These are phyloP conservation scores for Henicopernis longicauda DNA, from an alignment of 2,113 vertebrate genomes.

Conservation along the genomic window DNA sequence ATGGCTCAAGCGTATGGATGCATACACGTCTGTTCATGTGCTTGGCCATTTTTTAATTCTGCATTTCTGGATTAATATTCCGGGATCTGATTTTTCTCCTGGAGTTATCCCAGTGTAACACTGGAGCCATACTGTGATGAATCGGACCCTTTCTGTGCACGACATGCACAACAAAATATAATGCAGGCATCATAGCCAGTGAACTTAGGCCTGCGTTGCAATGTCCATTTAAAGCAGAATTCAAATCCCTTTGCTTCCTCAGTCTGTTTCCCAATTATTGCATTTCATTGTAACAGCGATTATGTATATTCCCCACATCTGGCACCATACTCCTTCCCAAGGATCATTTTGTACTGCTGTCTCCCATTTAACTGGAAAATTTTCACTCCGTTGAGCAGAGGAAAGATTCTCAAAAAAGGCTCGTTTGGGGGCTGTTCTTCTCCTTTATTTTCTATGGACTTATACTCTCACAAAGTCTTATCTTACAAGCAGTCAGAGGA, in stretches of 20 bases:
- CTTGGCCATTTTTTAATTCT: neutral
- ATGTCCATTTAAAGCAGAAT: neutral
- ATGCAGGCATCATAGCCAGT: neutral
- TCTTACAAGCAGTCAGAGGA: neutral
- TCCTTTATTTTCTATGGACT: neutral
- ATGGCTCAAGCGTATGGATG: neutral
- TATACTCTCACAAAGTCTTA: neutral
- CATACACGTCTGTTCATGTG: rapidly evolving
- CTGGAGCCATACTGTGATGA: neutral
- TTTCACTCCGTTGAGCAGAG: neutral
- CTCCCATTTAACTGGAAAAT: neutral
- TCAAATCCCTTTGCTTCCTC: neutral
- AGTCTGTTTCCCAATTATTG: neutral
- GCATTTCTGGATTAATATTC: neutral
- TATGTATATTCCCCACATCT: neutral
- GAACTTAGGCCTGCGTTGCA: neutral
- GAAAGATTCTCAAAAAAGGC: neutral
- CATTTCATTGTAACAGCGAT: neutral
- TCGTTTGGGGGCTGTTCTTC: neutral
- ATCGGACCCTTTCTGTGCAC: neutral
- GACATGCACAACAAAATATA: neutral
- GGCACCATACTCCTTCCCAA: neutral
- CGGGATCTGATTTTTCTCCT: neutral
- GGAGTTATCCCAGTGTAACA: neutral
- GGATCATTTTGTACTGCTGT: neutral